Evolutionary conservation across 2,113 vertebrate species (phyloP).

Genomic region (Apaloderma vittatum): DNA sequence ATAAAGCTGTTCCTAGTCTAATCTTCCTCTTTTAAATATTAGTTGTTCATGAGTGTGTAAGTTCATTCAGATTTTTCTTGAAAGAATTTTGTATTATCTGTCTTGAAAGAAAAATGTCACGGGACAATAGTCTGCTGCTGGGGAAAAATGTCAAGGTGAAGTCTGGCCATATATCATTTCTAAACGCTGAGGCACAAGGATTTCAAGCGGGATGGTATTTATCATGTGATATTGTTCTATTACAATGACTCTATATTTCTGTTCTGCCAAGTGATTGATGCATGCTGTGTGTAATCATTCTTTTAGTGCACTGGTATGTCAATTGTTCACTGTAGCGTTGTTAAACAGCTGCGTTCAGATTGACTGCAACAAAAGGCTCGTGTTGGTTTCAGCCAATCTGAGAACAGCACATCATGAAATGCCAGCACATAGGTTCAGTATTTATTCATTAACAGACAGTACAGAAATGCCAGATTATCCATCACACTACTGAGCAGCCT

Average conservation of each 20-base stretch:
- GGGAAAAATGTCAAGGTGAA: constrained; percentile 51
- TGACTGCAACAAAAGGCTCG: neutral
- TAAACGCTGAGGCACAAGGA: constrained; percentile 56
- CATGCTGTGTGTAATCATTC: constrained; percentile 62
- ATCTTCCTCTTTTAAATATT: neutral
- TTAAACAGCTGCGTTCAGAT: constrained; percentile 44
- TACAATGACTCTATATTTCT: constrained; percentile 74
- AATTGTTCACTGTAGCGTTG: constrained; percentile 7
- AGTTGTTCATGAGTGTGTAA: neutral
- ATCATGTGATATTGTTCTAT: constrained; percentile 78
- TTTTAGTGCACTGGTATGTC: constrained; percentile 48
- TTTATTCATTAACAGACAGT: neutral
- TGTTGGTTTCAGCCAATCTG: neutral
- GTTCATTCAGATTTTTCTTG: neutral
- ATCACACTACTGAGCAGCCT: neutral
- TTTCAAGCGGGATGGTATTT: constrained; percentile 75
- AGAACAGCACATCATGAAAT: neutral
- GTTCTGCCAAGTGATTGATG: constrained; percentile 74
- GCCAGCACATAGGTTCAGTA: neutral
- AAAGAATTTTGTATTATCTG: neutral
- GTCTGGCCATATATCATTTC: constrained; percentile 72
- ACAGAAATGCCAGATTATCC: neutral
- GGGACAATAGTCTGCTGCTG: constrained; percentile 30
- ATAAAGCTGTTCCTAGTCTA: neutral
- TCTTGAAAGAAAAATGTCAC: constrained; percentile 41